phyloP scores from a whole-genome alignment of 2,888 invertebrate species.

The Falcaria lacertinaria region DNA sequence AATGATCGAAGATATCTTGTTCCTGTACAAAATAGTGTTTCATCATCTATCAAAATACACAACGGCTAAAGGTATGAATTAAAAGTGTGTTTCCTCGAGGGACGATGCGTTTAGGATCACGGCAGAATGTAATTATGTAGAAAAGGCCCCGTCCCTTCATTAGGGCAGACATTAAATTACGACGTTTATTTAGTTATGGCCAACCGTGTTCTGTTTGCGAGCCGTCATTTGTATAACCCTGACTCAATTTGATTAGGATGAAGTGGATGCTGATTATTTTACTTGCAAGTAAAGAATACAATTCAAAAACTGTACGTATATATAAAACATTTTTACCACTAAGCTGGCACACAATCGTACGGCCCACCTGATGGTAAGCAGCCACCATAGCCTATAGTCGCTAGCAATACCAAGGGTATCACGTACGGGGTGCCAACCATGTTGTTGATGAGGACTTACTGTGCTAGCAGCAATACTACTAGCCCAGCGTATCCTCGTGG shows the following conservation, averaged over 20 bases:
- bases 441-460: no score
- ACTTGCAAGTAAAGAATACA: conserved; percentile 13
- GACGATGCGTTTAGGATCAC: conserved; percentile 27
- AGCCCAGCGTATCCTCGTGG: no score
- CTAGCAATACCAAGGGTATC: no score
- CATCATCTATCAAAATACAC: not conserved
- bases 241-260: conserved; percentile 12
- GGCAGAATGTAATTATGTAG: conserved; percentile 40
- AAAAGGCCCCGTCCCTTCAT: conserved; percentile 40
- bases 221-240: conserved; percentile 16
- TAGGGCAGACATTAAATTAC: conserved; percentile 41
- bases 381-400: no score
- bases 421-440: no score
- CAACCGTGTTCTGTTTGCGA: conserved; percentile 9
- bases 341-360: no score
- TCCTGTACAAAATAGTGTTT: not conserved
- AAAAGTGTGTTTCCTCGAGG: conserved; percentile 35
- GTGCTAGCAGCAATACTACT: no score
- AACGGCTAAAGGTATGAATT: conserved; percentile 30
- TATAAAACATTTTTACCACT: no score
- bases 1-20: no score
- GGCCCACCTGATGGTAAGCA: no score
- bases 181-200: conserved; percentile 38
- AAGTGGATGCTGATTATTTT: not conserved
- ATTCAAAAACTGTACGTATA: conserved; percentile 7